A percentile compares a stretch with the other conserved stretches of the same genome.
These are phyloP conservation scores for Tetramorium parvispinum DNA, from an alignment of 1,140 invertebrate species.

Conservation along the genomic window DNA sequence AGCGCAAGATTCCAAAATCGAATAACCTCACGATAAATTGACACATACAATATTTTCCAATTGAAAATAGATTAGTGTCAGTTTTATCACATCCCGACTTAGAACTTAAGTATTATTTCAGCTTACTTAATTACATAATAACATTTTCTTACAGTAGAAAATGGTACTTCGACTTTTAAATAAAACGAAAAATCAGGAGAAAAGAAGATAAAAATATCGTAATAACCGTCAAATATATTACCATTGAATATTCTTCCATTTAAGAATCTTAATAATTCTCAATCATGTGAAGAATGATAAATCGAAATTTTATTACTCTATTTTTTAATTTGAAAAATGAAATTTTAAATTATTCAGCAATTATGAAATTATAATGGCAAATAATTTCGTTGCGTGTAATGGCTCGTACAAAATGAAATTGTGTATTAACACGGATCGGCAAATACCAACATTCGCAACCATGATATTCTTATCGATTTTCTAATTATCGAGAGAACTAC, in stretches of 20 bases:
- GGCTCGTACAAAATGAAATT: background rate
- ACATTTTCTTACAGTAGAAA: background rate
- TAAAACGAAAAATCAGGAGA: background rate
- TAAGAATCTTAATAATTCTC: background rate
- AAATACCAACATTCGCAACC: background rate
- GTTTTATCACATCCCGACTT: background rate
- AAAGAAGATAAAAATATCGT: background rate
- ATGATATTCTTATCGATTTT: slow-evolving; percentile 18
- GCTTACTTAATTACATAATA: background rate
- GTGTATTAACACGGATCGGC: background rate
- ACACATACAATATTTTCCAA: background rate
- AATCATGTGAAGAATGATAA: background rate
- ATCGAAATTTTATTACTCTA: background rate
- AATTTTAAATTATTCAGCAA: background rate
- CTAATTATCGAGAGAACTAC: background rate
- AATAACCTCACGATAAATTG: slow-evolving; percentile 30
- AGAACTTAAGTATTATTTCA: background rate
- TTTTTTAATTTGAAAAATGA: background rate
- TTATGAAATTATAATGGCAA: background rate
- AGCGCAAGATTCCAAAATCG: slow-evolving; percentile 25
- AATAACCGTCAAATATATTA: background rate
- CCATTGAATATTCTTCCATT: background rate
- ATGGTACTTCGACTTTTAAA: background rate
- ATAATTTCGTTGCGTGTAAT: background rate
- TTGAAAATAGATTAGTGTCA: slow-evolving; percentile 23